Conservation (phyloP, 2,113 vertebrate species). For the Rhombomys opimus region DNA sequence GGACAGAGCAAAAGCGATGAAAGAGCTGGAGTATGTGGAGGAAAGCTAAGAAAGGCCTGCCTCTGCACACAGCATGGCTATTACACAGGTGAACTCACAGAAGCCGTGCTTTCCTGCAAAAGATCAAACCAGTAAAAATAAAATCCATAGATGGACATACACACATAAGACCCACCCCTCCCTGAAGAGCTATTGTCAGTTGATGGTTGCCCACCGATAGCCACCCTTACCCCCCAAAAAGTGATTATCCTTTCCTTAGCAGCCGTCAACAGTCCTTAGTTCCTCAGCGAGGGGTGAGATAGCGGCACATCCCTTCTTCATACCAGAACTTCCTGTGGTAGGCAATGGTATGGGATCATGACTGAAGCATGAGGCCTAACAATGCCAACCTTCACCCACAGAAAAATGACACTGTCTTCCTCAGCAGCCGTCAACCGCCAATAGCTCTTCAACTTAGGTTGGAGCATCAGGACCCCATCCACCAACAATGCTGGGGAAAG, state of each 20-base stretch:
- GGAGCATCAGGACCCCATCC: background rate
- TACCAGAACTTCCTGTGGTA: background rate
- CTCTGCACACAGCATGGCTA: too few species aligned
- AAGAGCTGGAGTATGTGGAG: background rate
- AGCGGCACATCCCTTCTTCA: background rate
- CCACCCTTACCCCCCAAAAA: background rate
- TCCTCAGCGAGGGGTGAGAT: background rate
- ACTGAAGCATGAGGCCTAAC: background rate
- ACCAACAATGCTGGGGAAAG: background rate
- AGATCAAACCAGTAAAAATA: background rate
- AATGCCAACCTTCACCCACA: background rate
- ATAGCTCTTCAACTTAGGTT: background rate
- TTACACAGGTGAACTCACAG: background rate
- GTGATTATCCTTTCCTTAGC: background rate
- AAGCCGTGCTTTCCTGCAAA: background rate
- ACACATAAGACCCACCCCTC: background rate
- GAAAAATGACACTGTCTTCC: background rate
- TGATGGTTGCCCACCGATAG: background rate
- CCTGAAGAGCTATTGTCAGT: background rate
- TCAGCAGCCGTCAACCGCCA: background rate
- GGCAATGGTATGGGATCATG: background rate
- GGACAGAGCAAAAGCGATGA: background rate
- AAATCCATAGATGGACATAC: background rate
- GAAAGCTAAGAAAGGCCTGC: background rate
- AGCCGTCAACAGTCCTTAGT: background rate